Conservation (phyloP, 2,797 vertebrate genomes). For the Cyclura pinguis region DNA sequence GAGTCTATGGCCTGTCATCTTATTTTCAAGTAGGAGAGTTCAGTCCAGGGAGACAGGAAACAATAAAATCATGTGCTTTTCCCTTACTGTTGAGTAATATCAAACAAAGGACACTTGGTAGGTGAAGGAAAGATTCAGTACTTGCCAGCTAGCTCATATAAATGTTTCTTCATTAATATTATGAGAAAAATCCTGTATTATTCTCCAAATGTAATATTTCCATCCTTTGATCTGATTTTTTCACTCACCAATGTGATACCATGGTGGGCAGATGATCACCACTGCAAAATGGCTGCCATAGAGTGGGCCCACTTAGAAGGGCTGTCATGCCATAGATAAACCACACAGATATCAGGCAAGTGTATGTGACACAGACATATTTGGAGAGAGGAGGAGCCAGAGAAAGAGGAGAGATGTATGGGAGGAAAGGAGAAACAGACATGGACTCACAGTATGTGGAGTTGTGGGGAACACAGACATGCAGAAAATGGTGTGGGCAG, state of each 20-base stretch:
- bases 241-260: not conserved
- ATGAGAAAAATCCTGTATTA: not conserved
- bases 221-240: not conserved
- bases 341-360: no score
- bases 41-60: not conserved
- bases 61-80: not conserved
- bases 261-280: not conserved
- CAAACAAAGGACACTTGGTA: not conserved
- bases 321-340: no score
- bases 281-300: no score
- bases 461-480: no score
- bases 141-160: no score
- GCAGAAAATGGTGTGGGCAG: no score
- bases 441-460: no score
- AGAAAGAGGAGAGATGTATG: no score
- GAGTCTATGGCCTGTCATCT: not conserved
- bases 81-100: not conserved
- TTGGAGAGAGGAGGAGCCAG: no score
- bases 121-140: not conserved
- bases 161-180: not conserved
- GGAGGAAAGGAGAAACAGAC: no score
- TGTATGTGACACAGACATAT: no score
- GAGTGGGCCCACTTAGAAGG: no score
- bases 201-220: not conserved
- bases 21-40: not conserved